Conservation (phyloP, 2,797 vertebrate species). For the Liparis tanakae region DNA sequence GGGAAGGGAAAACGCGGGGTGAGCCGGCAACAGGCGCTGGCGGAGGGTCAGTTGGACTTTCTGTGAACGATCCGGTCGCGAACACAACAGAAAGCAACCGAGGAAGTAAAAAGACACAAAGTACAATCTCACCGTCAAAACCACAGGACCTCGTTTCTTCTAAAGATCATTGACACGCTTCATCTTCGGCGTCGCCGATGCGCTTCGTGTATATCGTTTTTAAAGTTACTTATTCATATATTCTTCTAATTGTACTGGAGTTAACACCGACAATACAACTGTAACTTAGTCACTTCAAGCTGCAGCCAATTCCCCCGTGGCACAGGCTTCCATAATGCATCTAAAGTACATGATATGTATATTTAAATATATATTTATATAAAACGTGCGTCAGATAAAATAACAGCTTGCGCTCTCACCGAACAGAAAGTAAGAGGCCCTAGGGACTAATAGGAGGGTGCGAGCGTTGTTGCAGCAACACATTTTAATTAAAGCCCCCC, state of each 20-base stretch:
- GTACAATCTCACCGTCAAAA: neutral
- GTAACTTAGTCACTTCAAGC: neutral
- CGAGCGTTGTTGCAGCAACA: slow-evolving; percentile 69
- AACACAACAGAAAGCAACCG: neutral
- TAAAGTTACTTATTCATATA: neutral
- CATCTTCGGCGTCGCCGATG: neutral
- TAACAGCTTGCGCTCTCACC: slow-evolving; percentile 36
- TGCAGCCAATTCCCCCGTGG: neutral
- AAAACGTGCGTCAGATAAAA: slow-evolving; percentile 18
- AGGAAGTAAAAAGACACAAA: neutral
- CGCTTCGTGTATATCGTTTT: neutral
- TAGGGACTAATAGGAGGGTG: slow-evolving; percentile 54
- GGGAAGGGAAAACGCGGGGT: slow-evolving; percentile 16
- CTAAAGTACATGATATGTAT: neutral
- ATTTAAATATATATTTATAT: neutral
- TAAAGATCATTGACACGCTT: neutral
- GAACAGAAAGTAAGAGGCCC: slow-evolving; percentile 39
- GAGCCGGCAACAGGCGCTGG: neutral
- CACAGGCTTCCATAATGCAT: neutral
- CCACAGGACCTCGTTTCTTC: neutral
- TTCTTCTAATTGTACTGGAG: neutral
- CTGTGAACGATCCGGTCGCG: neutral
- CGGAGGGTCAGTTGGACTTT: neutral
- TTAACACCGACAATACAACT: neutral
- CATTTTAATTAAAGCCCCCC: slow-evolving; percentile 74